Evolutionary conservation across 2,888 invertebrate species (phyloP), one percentile per base, ranked within the genome.

Genomic region (Crocallis elinguaria): DNA sequence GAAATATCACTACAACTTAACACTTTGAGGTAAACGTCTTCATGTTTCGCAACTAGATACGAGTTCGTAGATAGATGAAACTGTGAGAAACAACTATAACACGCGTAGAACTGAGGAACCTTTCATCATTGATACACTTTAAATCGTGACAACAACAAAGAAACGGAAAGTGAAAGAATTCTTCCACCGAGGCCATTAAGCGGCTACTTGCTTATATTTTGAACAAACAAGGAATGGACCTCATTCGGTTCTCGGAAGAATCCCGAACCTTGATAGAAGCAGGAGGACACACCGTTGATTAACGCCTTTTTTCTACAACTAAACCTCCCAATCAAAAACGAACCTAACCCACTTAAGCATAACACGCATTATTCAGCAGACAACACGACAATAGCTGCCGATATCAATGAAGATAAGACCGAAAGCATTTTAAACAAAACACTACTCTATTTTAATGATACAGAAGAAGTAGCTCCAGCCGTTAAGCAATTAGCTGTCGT

Each of bases 101-200:
- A 39, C 0, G 32, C 13, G 30, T 13, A 42, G 9, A 33, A 50
- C 45, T 30, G 19, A 45, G 41, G 7, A 21, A 27, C 23, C 19
- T 32, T 37, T 49, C 45, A 50, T 56, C 33, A 48, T 52, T 74
- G 71, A 71, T 75, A 75, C 67, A 68, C 65, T 71, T 77, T 71
- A 71, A 69, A 76, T 68, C 69, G 72, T 72, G 68, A 75, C 65
- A 72, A 62, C 65, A 71, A 76, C 75, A 82, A 75, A 70, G 83
- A 86, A 83, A 86, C 76, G 71, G 84, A 87, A 82, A 87, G 87
- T 86, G 79, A 79, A 80, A 77, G 72, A 77, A 82, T 77, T 75
- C 72, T 74, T 73, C 75, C 77, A 78, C 76, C 69, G 71, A 65
- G 67, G 62, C 75, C 79, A 80, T 84, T 82, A 85, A 82, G 77